These are phyloP conservation scores for Botia kubotai DNA, from an alignment of 2,797 vertebrate species.

Conservation along the genomic window DNA sequence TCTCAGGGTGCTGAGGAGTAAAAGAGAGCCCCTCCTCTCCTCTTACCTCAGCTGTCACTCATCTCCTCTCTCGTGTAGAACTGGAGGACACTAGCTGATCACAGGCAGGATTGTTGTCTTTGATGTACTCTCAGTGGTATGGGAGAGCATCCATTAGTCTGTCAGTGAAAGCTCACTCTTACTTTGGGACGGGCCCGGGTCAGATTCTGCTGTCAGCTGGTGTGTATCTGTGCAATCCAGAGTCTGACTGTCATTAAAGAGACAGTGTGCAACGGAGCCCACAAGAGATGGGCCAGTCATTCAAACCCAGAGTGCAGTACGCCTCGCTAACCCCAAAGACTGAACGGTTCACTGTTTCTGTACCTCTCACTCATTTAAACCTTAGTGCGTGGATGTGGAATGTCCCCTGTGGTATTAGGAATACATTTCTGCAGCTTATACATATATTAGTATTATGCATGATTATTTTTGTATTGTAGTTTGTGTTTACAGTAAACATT, in stretches of 20 bases:
- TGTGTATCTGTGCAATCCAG: conserved; percentile 37
- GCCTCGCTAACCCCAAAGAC: no score
- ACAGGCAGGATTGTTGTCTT: conserved; percentile 60
- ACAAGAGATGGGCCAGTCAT: conserved; percentile 33
- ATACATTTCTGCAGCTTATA: no score
- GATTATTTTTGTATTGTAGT: no score
- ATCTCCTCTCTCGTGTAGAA: conserved; percentile 44
- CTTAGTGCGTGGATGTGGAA: no score
- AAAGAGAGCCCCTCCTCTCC: conserved; percentile 53
- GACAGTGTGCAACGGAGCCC: conserved; percentile 9
- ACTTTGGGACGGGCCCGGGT: conserved; percentile 10
- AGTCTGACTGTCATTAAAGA: conserved; percentile 31
- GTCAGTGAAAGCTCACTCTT: conserved; percentile 48
- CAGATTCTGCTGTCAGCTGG: conserved; percentile 52
- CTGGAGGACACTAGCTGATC: conserved; percentile 55
- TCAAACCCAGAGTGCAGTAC: conserved; percentile 4
- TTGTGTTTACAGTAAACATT: no score
- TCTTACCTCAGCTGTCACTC: conserved; percentile 53
- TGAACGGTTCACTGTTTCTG: conserved; percentile 5
- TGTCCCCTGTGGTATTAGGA: no score
- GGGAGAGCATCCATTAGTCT: conserved; percentile 56
- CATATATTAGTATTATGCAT: no score
- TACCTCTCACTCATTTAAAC: no score
- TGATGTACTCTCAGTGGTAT: conserved; percentile 53
- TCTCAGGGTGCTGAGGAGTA: conserved; percentile 47